Evolutionary conservation across 53 echinoderm and acorn worm species (phyloP).

Genomic region (Hippasteria phrygiana): DNA sequence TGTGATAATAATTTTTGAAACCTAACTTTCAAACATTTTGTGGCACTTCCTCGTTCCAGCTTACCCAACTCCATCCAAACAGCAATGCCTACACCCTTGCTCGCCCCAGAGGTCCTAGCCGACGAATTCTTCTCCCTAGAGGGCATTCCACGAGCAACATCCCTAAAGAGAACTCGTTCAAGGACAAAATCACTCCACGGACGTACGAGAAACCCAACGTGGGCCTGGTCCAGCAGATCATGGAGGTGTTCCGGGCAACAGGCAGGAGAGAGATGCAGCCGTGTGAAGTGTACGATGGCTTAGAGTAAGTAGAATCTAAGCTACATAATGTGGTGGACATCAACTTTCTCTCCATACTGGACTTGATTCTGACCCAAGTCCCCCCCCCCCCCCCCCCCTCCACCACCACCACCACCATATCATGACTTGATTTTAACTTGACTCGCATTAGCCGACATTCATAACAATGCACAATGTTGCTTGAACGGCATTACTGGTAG

Average conservation of each 20-base stretch:
- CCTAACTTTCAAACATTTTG: too few species aligned
- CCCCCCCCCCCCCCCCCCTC: too few species aligned
- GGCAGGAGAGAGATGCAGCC: slow-evolving; percentile 90
- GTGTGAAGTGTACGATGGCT: slow-evolving; percentile 82
- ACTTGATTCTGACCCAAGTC: too few species aligned
- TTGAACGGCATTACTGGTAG: too few species aligned
- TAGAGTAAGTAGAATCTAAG: slow-evolving; percentile 77
- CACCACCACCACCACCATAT: too few species aligned
- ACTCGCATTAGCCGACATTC: too few species aligned
- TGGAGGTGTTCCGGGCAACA: slow-evolving; percentile 69
- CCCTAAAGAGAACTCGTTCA: slow-evolving; percentile 46
- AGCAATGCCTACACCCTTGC: slow-evolving; percentile 30
- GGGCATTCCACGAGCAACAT: neutral
- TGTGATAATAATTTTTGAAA: too few species aligned
- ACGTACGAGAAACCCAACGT: slow-evolving; percentile 68
- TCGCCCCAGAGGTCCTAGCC: neutral
- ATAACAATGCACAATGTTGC: too few species aligned
- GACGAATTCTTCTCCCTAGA: slow-evolving; percentile 40
- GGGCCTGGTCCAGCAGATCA: slow-evolving; percentile 84
- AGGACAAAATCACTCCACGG: slow-evolving; percentile 13
- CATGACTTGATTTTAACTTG: too few species aligned
- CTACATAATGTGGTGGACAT: too few species aligned
- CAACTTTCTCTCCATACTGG: neutral
- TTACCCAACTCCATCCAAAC: slow-evolving; percentile 16
- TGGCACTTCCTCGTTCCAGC: too few species aligned